Percentiles rank a stretch among this genome's conserved stretches.
Conservation (phyloP, 2,797 vertebrate species). For the Sebastes oblongus region DNA sequence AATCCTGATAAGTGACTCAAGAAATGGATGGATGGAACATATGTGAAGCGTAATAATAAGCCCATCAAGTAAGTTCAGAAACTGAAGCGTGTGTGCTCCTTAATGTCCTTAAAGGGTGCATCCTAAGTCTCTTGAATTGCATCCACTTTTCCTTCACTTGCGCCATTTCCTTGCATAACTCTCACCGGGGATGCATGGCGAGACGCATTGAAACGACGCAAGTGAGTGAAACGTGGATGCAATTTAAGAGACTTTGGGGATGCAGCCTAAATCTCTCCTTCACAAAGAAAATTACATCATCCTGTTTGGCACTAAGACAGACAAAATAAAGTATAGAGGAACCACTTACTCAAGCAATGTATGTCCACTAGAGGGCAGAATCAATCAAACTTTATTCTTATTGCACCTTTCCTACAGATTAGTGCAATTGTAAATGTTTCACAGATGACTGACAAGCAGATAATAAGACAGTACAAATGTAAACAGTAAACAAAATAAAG, state of each 20-base stretch:
- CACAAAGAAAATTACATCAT: background rate
- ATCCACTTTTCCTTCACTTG: background rate
- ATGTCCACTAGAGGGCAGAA: background rate
- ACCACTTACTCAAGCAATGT: background rate
- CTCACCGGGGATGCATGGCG: no score
- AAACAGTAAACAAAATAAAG: background rate
- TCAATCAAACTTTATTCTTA: background rate
- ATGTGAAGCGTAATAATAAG: background rate
- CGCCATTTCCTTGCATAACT: accelerated
- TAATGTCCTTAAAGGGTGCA: background rate
- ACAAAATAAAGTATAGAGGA: background rate
- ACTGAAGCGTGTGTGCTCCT: background rate
- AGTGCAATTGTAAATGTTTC: background rate
- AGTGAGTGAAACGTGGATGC: accelerated
- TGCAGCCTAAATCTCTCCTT: background rate
- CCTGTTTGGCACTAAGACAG: background rate
- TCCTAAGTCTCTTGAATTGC: background rate
- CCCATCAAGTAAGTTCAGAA: background rate
- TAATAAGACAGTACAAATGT: background rate
- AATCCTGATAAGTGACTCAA: background rate
- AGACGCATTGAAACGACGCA: no score
- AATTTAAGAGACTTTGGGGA: background rate
- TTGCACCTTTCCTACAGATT: background rate
- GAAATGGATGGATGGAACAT: background rate
- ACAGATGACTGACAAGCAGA: background rate